phyloP scores from a whole-genome alignment of 1,140 invertebrate species.

The Drosophila mojavensis region DNA sequence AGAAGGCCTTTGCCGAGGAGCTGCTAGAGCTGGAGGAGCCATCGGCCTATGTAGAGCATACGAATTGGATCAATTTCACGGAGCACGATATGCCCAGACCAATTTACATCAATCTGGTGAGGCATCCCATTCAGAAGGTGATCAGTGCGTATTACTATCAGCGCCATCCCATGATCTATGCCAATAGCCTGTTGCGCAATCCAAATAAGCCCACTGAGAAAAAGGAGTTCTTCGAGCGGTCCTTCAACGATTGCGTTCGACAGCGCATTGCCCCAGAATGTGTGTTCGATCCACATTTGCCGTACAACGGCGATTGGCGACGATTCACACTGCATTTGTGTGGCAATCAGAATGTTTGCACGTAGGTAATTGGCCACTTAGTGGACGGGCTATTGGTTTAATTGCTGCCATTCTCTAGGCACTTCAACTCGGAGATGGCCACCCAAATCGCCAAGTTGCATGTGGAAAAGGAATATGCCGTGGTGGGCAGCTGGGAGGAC shows the following conservation, averaged over 20 bases:
- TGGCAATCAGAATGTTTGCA: constrained; percentile 87
- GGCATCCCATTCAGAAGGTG: constrained; percentile 94
- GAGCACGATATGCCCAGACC: constrained; percentile 91
- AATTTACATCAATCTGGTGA: constrained; percentile 94
- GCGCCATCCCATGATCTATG: constrained; percentile 86
- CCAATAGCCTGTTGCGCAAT: constrained; percentile 89
- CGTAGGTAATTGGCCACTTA: constrained; percentile 53
- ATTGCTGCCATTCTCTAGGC: constrained; percentile 85
- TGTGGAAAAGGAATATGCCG: constrained; percentile 93
- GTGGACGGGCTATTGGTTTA: not conserved
- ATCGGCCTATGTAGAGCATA: constrained; percentile 75
- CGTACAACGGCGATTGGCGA: constrained; percentile 90
- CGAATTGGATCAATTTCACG: constrained; percentile 85
- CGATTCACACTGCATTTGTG: constrained; percentile 93
- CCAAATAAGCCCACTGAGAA: constrained; percentile 91
- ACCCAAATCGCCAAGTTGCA: constrained; percentile 92
- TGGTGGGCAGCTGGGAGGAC: constrained; percentile 94
- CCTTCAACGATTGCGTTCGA: constrained; percentile 94
- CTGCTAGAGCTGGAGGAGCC: constrained; percentile 57
- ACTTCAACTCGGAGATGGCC: constrained; percentile 92
- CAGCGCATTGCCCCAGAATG: constrained; percentile 90
- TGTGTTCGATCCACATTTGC: constrained; percentile 87
- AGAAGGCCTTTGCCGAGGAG: constrained; percentile 85
- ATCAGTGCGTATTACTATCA: constrained; percentile 95
- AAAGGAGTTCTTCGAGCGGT: constrained; percentile 93